Evolutionary conservation across 1,140 invertebrate species (phyloP), one percentile per base, ranked within the genome.

Genomic region (Diorhabda sublineata): DNA sequence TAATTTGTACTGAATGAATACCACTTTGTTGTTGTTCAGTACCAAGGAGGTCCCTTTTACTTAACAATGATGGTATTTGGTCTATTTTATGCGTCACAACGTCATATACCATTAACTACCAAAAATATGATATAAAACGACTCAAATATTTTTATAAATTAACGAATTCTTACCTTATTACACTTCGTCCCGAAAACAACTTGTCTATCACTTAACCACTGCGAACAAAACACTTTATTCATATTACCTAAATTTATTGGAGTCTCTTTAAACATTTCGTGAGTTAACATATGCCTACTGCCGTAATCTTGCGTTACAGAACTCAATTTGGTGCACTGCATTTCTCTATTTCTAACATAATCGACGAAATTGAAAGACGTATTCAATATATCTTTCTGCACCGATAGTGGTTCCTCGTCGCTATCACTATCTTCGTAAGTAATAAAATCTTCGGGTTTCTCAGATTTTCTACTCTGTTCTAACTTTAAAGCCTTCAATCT

Each of bases 171-270:
- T 81, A 95, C 91, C 87, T 96, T 97, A 83, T 98, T 98, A 82
- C 96, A 98, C 81, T 98, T 98, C 43, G 96, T 97, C 47, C 95
- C 95, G 82, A 97, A 95, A 3, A 97, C 94, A 68, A 98, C 92
- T 85, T 97, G 95, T 79, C 93, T 87, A 83, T 96, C 93, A 76
- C 92, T 95, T 11, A 98, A 85, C 96, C 96, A 98, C 82, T 97
- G 92, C 1, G 95, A 96, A 81, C 95, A 96, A 84, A 98, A 98
- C 58, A 98, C 91, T 86, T 98, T 98, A 83, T 98, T 97, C 82
- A 96, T 92, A 79, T 91, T 93, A 75, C 90, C 90, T 66, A 95
- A 84, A 79, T 86, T 89, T 76, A 95, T 88, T 3, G 91, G 88
- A 63, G 90, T 91, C 82, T 95, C 93, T 79, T 90, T 91, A 74